Evolutionary conservation across 2,113 vertebrate species (phyloP), one percentile per base, ranked within the genome.

Genomic region (Engystomops pustulosus): DNA sequence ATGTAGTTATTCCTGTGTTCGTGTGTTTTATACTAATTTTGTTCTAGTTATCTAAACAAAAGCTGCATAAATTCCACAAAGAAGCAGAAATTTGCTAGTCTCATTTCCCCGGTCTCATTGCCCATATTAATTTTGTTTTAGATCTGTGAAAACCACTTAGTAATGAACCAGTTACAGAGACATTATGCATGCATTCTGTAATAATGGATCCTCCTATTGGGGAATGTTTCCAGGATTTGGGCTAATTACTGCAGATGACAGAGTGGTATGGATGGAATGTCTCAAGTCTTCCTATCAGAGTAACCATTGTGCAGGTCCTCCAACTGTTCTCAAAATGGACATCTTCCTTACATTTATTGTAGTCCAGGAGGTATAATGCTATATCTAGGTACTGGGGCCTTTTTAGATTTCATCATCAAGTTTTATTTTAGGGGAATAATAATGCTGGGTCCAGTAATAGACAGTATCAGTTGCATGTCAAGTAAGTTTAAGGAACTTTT

Each of bases 241-340:
- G 86, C 86, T 87, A 79, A 79, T 87, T 90, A 89, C 86, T 89
- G 81, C 62, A 89, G 87, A 87, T 89, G 86, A 90, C 82, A 86
- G 88, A 88, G 86, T 87, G 93, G 91, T 90, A 94, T 93, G 92
- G 91, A 79, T 92, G 86, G 93, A 93, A 95, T 94, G 92, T 45
- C 38, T 88, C 90, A 90, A 88, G 86, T 89, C 89, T 91, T 89
- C 84, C 89, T 88, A 87, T 86, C 88, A 89, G 88, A 86, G 81
- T 83, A 87, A 90, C 77, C 87, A 90, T 85, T 87, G 53, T 75
- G 87, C 80, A 89, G 89, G 88, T 90, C 89, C 86, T 15, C 14
- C 69, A 74, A 51, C 69, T 51, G 32, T 81, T 70, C 6, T 47
- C 17, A 55, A 81, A 71, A 25, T 71, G 36, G 30, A 60, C 34